A percentile compares a stretch with the other conserved stretches of the same genome.
Conservation (phyloP, 2,797 vertebrate genomes). For the Silurus aristotelis region DNA sequence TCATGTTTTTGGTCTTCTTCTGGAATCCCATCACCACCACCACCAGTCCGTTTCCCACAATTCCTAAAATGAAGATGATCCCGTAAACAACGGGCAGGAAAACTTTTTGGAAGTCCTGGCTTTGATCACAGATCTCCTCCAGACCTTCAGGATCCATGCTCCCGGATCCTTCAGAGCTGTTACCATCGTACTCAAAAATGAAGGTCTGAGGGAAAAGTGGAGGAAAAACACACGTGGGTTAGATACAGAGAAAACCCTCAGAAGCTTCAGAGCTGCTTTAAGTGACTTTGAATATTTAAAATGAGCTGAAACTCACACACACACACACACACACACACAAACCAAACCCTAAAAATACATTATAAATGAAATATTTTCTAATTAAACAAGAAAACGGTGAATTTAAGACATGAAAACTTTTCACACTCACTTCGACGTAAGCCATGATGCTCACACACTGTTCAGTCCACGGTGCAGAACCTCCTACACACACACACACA, state of each 20-base stretch:
- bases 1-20: conserved; percentile 92
- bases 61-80: conserved; percentile 90
- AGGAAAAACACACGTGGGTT: background rate
- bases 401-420: background rate
- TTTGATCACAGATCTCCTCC: conserved; percentile 75
- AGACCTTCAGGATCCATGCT: conserved; percentile 66
- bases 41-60: conserved; percentile 93
- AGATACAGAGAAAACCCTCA: background rate
- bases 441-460: conserved; percentile 41
- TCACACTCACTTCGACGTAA: conserved; percentile 49
- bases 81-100: conserved; percentile 90
- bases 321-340: background rate
- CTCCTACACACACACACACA: background rate
- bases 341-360: background rate
- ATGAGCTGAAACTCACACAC: background rate
- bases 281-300: background rate
- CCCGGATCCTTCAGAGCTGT: conserved; percentile 76
- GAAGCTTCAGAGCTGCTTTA: too few species aligned
- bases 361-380: too few species aligned
- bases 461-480: background rate
- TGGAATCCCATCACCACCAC: conserved; percentile 96
- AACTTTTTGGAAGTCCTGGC: conserved; percentile 82
- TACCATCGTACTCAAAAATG: conserved; percentile 60
- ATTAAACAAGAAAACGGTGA: background rate
- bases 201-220: conserved; percentile 51